phyloP scores from a whole-genome alignment of 1,140 invertebrate genomes.

The Drosophila simulans region DNA sequence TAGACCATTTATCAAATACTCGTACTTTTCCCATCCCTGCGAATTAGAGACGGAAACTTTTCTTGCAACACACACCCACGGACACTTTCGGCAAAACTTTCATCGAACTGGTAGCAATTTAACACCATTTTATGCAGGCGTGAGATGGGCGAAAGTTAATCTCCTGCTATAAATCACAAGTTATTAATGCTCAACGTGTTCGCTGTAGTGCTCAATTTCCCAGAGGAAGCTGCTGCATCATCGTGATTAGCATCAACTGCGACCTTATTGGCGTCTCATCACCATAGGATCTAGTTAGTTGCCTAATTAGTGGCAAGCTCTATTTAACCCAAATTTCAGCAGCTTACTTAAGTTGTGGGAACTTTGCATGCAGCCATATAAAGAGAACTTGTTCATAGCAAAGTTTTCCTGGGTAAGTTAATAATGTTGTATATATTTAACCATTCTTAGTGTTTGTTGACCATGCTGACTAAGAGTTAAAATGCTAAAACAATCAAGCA shows the following conservation, averaged over 20 bases:
- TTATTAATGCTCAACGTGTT: conserved; percentile 74
- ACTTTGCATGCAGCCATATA: conserved; percentile 12
- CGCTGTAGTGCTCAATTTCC: conserved; percentile 54
- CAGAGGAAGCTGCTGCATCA: conserved; percentile 41
- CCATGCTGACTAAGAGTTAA: no score
- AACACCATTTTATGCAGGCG: conserved; percentile 42
- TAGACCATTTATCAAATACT: conserved; percentile 41
- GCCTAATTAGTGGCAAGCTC: conserved; percentile 61
- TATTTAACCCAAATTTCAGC: conserved; percentile 19
- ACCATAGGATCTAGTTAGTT: conserved; percentile 34
- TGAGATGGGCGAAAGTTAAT: conserved; percentile 41
- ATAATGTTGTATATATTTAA: no score
- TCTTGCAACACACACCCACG: background rate
- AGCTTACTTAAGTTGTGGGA: conserved; percentile 14
- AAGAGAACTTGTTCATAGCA: background rate
- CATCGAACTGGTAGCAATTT: conserved; percentile 63
- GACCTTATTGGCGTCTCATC: conserved; percentile 46
- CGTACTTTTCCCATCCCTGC: conserved; percentile 21
- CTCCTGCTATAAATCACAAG: conserved; percentile 66
- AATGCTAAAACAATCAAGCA: background rate
- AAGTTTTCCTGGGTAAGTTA: background rate
- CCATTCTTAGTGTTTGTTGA: no score
- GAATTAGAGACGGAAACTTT: conserved; percentile 61
- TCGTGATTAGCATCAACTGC: conserved; percentile 20
- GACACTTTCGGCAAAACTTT: conserved; percentile 50